phyloP scores from a whole-genome alignment of 2,888 invertebrate genomes.

The Trichacis sp. region DNA sequence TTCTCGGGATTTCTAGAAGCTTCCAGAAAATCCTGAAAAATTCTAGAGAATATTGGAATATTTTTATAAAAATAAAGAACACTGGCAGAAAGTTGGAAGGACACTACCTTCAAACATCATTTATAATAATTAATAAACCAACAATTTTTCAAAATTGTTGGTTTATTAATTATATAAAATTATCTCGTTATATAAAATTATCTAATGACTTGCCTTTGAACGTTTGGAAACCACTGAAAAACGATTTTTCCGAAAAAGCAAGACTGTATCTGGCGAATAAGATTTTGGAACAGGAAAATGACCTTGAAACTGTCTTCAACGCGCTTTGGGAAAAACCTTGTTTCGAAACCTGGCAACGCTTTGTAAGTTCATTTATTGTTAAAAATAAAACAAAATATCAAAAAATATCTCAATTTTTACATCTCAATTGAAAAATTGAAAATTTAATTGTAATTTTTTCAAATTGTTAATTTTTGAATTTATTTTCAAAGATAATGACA shows the following conservation, averaged over 20 bases:
- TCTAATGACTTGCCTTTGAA: conserved; percentile 32
- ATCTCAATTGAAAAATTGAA: too few relatives aligned
- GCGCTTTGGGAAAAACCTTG: conserved; percentile 48
- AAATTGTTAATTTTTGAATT: neutral
- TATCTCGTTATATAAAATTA: too few relatives aligned
- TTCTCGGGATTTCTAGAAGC: too few relatives aligned
- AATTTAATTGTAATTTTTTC: too few relatives aligned
- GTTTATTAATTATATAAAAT: conserved; percentile 25
- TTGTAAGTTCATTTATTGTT: conserved; percentile 47
- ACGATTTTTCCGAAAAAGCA: conserved; percentile 36
- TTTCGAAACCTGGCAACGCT: conserved; percentile 48
- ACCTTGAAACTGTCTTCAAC: conserved; percentile 34
- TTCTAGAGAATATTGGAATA: too few relatives aligned
- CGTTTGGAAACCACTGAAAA: conserved; percentile 34
- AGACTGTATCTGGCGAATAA: conserved; percentile 20
- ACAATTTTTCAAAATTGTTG: too few relatives aligned
- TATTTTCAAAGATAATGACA: too few relatives aligned
- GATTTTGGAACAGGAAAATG: conserved; percentile 30
- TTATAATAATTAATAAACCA: too few relatives aligned
- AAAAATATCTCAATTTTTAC: neutral
- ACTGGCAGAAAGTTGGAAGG: too few relatives aligned
- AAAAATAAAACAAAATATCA: neutral
- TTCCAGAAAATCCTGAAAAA: too few relatives aligned
- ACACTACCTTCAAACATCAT: too few relatives aligned
- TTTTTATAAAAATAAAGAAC: too few relatives aligned